Evolutionary conservation across 2,888 invertebrate genomes (phyloP), one percentile per base, ranked within the genome.

Genomic region (Thymelicus sylvestris): DNA sequence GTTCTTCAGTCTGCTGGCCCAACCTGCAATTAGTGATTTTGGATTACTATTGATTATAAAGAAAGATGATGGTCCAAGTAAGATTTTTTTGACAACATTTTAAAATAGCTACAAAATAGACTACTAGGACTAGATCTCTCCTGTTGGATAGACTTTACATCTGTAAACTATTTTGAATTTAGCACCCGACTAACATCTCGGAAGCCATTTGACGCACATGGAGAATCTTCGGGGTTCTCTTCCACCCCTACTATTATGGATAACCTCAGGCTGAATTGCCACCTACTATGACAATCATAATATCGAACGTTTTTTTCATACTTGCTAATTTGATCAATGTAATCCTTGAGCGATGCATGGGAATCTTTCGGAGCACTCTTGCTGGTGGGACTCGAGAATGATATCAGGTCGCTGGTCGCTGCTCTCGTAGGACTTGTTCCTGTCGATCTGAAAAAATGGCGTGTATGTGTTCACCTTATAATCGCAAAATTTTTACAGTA

Each of bases 361-460:
- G 92, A 82, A 76, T 92, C 87, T 79, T 94, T 86, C 71, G 94
- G 87, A 24, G 90, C 86, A 75, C 94, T 86, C 77, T 92, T 93
- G 73, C 85, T 88, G 6, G 95, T 95, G 24, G 96, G 96, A 84
- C 96, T 96, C 24, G 95, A 88, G 82, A 97, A 97, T 13, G 96
- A 96, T 78, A 97, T 97, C 74, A 97, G 89, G 89, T 97, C 96
- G 72, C 94, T 95, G 77, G 82, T 87, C 3, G 86, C 86, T 66
- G 86, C 87, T 61, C 87, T 81, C 5, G 90, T 91, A 0, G 92
- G 92, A 74, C 94, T 90, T 24, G 90, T 84, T 67, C 92, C 91
- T 66, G 93, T 90, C 0, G 94, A 93, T 76, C 92, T 90, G 80
- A 55, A 52, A 44, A 15, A 44, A 38, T n/a, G n/a, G n/a, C n/a